Conservation (phyloP, 2,113 vertebrate species). For the Grallaria varia region DNA sequence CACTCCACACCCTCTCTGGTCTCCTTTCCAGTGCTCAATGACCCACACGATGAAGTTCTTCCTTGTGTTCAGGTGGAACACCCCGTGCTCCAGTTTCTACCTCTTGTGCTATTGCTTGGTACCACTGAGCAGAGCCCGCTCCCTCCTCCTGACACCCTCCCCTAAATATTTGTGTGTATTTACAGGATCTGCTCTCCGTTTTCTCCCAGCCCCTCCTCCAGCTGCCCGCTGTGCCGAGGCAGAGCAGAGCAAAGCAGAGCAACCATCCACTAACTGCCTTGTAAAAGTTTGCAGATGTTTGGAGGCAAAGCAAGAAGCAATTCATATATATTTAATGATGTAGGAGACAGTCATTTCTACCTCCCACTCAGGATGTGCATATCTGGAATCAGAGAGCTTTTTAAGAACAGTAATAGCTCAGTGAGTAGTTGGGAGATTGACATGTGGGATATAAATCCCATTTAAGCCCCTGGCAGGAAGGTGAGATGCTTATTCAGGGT, state of each 20-base stretch:
- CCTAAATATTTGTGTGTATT: neutral
- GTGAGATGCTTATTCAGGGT: neutral
- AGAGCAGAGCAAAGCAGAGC: neutral
- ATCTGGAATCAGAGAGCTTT: neutral
- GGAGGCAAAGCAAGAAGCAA: neutral
- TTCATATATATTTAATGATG: neutral
- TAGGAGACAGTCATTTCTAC: neutral
- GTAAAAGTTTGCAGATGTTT: neutral
- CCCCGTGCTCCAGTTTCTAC: neutral
- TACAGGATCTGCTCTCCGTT: neutral
- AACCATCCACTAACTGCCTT: neutral
- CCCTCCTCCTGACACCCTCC: neutral
- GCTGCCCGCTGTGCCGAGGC: neutral
- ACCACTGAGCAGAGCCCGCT: neutral
- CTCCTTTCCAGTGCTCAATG: neutral
- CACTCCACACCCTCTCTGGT: neutral
- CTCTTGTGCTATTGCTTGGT: neutral
- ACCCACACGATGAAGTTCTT: neutral
- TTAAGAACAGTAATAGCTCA: neutral
- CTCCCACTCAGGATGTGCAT: neutral
- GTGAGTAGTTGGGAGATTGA: neutral
- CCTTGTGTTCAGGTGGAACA: neutral
- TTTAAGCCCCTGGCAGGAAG: neutral
- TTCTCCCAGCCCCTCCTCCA: neutral
- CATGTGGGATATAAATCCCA: neutral